These are phyloP conservation scores for Zaprionus capensis DNA, from an alignment of 1,140 invertebrate genomes.

Conservation along the genomic window DNA sequence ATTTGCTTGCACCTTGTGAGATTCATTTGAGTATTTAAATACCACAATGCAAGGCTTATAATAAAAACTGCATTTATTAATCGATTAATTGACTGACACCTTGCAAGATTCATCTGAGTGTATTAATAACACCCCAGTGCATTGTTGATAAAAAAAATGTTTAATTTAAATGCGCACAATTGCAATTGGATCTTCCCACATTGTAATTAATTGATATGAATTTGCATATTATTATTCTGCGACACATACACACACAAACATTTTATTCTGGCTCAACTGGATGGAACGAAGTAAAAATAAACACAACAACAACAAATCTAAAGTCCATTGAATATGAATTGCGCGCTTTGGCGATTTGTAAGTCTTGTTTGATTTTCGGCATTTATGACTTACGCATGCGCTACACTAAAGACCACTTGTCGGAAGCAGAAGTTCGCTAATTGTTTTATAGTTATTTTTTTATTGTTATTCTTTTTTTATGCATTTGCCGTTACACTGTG, in stretches of 20 bases:
- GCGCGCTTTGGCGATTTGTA: slow-evolving; percentile 41
- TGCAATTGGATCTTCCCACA: neutral
- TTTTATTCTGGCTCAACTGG: slow-evolving; percentile 7
- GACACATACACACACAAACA: neutral
- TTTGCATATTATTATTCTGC: slow-evolving; percentile 30
- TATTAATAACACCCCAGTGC: no score
- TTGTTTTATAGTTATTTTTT: slow-evolving; percentile 19
- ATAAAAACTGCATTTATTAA: slow-evolving; percentile 33
- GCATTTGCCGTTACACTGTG: slow-evolving; percentile 33
- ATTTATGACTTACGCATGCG: slow-evolving; percentile 47
- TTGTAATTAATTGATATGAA: slow-evolving; percentile 15
- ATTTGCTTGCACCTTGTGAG: slow-evolving; percentile 8
- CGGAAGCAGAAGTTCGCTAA: slow-evolving; percentile 2
- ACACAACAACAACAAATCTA: slow-evolving; percentile 66
- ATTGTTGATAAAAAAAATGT: neutral
- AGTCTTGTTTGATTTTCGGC: slow-evolving; percentile 14
- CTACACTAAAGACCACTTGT: slow-evolving; percentile 32
- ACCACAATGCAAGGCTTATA: neutral
- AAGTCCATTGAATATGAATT: slow-evolving; percentile 74
- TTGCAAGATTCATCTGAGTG: neutral
- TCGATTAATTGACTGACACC: slow-evolving; percentile 28
- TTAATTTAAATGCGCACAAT: neutral
- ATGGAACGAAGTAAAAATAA: slow-evolving; percentile 36
- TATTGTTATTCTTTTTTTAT: slow-evolving; percentile 27
- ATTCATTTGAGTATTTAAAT: neutral